Evolutionary conservation across 2,113 vertebrate species (phyloP).

Genomic region (Candoia aspera): DNA sequence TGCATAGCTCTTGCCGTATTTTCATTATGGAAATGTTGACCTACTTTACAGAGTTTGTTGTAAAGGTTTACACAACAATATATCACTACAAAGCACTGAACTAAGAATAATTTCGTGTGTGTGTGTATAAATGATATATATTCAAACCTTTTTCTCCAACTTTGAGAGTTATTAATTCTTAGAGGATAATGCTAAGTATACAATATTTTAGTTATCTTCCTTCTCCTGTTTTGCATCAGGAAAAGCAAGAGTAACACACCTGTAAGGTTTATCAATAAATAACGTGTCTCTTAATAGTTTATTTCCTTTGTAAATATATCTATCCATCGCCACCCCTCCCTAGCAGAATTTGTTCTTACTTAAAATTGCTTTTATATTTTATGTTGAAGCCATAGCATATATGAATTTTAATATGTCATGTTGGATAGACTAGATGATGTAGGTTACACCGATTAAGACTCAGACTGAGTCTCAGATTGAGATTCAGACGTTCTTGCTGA

Average conservation of each 20-base stretch:
- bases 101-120: not conserved
- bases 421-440: not conserved
- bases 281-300: not conserved
- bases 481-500: too few species aligned
- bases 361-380: not conserved
- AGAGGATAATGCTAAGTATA: not conserved
- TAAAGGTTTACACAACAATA: not conserved
- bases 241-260: not conserved
- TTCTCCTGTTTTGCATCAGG: not conserved
- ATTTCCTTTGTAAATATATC: not conserved
- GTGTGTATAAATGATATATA: not conserved
- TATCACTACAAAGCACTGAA: not conserved
- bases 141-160: not conserved
- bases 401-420: not conserved
- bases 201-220: not conserved
- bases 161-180: not conserved
- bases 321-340: not conserved
- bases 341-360: constrained; percentile 1
- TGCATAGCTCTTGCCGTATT: not conserved
- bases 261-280: not conserved
- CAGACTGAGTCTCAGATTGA: too few species aligned
- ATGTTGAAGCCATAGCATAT: not conserved
- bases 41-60: not conserved
- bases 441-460: too few species aligned
- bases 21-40: not conserved